phyloP scores from a whole-genome alignment of 2,888 invertebrate genomes.

The Elaeidobius kamerunicus region DNA sequence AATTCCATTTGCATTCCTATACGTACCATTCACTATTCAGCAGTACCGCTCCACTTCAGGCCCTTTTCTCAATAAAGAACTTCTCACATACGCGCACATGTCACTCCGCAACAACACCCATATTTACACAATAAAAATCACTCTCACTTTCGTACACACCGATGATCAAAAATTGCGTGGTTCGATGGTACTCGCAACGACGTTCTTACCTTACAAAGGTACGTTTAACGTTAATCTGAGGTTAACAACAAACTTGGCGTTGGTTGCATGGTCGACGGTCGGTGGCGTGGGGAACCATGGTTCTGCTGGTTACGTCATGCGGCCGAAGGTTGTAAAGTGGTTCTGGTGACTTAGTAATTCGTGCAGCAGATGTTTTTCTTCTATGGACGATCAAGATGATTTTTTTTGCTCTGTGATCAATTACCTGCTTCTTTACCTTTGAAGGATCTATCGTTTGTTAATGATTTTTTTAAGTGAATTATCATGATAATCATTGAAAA shows the following conservation, averaged over 20 bases:
- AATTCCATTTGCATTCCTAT: slow-evolving; percentile 13
- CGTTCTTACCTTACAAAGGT: slow-evolving; percentile 28
- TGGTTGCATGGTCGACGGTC: too few species aligned
- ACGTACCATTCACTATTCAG: slow-evolving; percentile 10
- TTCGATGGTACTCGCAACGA: slow-evolving; percentile 11
- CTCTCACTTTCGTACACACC: slow-evolving; percentile 22
- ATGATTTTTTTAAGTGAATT: too few species aligned
- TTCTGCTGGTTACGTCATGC: slow-evolving; percentile 14
- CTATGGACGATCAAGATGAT: not conserved
- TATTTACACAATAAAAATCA: slow-evolving; percentile 15
- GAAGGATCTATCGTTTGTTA: too few species aligned
- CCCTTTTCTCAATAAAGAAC: not conserved
- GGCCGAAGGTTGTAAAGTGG: slow-evolving; percentile 9
- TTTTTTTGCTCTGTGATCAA: not conserved
- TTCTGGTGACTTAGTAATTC: slow-evolving; percentile 6
- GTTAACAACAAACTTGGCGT: slow-evolving; percentile 24
- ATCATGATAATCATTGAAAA: too few species aligned
- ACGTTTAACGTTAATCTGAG: slow-evolving; percentile 15
- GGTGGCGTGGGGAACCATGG: slow-evolving; percentile 21
- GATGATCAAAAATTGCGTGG: slow-evolving; percentile 14
- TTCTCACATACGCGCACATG: slow-evolving; percentile 11
- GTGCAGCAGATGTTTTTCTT: slow-evolving; percentile 9
- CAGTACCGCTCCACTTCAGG: not conserved
- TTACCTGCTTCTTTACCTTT: too few species aligned
- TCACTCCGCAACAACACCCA: slow-evolving; percentile 12